These are phyloP conservation scores for Beroe forskalii DNA, from an alignment of 37 sponge, comb jelly and placozoan species.

Conservation along the genomic window DNA sequence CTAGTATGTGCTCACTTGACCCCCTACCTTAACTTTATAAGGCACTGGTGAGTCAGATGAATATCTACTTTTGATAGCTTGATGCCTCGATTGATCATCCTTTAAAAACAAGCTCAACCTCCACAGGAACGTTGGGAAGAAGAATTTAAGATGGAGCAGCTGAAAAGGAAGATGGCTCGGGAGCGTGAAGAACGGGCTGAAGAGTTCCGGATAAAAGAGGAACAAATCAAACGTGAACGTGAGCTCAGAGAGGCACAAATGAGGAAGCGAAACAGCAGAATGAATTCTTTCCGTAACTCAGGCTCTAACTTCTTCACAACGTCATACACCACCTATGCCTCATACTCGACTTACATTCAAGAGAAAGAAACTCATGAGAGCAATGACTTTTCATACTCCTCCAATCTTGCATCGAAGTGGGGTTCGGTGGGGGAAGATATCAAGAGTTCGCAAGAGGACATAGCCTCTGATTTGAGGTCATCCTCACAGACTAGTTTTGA, in stretches of 20 bases:
- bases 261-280: slow-evolving; percentile 16
- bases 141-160: slow-evolving; percentile 63
- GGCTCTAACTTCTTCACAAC: not conserved
- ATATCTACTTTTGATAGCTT: no score
- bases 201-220: slow-evolving; percentile 35
- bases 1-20: no score
- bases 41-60: no score
- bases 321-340: not conserved
- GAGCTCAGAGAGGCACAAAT: not conserved
- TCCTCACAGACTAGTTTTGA: not conserved
- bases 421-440: not conserved
- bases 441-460: not conserved
- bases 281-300: not conserved
- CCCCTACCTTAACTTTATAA: no score
- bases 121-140: slow-evolving; percentile 51
- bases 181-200: slow-evolving; percentile 24
- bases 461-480: not conserved
- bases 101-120: no score
- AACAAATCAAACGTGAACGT: slow-evolving; percentile 34
- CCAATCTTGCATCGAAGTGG: slow-evolving; percentile 58
- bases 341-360: not conserved
- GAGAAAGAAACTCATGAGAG: not conserved
- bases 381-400: slow-evolving; percentile 2
- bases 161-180: not conserved
- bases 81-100: no score